A percentile compares a stretch with the other conserved stretches of the same genome.
Evolutionary conservation across 2,888 invertebrate species (phyloP).

Genomic region (Invenusta paracnida): DNA sequence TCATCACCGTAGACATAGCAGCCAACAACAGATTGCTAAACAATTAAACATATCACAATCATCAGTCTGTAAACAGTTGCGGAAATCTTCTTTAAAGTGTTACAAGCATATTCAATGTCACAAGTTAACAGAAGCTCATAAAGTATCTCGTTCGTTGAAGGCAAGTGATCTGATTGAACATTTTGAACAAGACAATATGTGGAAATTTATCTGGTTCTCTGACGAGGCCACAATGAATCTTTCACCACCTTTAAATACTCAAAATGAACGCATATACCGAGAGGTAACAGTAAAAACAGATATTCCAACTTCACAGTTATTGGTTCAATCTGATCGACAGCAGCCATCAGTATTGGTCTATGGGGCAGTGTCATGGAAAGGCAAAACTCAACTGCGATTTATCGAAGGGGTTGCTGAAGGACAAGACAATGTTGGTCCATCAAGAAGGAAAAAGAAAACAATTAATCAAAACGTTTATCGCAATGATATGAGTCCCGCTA

Average conservation of each 20-base stretch:
- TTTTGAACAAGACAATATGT: background rate
- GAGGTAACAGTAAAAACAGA: background rate
- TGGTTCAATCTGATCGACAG: background rate
- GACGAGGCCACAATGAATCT: background rate
- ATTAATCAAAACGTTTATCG: slow-evolving; percentile 25
- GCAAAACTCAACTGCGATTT: background rate
- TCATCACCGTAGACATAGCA: background rate
- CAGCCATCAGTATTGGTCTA: background rate
- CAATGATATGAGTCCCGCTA: background rate
- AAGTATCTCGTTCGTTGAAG: no score
- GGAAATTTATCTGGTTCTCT: background rate
- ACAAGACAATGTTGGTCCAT: background rate
- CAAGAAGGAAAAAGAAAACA: background rate
- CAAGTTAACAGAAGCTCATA: no score
- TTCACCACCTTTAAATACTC: background rate
- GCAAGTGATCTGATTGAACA: background rate
- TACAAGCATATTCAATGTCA: background rate
- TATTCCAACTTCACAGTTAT: background rate
- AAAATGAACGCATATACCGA: background rate
- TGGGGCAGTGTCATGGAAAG: background rate
- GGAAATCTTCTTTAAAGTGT: background rate
- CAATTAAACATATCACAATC: background rate
- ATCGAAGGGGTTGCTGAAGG: background rate
- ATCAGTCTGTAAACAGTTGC: background rate
- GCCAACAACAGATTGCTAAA: background rate